Evolutionary conservation across 1,140 invertebrate species (phyloP).

Genomic region (Maniola jurtina): DNA sequence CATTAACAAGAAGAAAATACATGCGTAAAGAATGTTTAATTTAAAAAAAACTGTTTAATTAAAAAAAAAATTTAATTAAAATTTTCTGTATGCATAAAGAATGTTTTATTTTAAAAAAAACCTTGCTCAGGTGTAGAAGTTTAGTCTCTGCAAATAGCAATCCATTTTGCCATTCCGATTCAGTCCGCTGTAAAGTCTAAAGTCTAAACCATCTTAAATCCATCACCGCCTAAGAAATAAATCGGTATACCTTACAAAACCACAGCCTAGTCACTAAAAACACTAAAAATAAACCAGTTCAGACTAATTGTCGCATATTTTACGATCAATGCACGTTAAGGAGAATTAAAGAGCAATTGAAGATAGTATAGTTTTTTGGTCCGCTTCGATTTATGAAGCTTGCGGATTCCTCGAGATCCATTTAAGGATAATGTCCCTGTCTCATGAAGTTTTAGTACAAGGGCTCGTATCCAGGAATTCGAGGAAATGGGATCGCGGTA

Average conservation of each 20-base stretch:
- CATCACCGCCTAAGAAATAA: background rate
- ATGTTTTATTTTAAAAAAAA: too few relatives aligned
- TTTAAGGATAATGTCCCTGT: constrained; percentile 44
- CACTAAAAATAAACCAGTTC: constrained; percentile 17
- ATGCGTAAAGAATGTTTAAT: too few relatives aligned
- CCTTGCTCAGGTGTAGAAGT: too few relatives aligned
- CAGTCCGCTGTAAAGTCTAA: too few relatives aligned
- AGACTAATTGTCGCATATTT: constrained; percentile 66
- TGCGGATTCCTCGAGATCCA: constrained; percentile 40
- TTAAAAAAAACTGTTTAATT: too few relatives aligned
- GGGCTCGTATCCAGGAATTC: background rate
- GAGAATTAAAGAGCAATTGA: constrained; percentile 57
- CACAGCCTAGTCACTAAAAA: background rate
- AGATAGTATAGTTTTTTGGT: constrained; percentile 59
- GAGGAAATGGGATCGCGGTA: background rate
- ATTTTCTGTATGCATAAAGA: too few relatives aligned
- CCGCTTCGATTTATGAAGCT: constrained; percentile 50
- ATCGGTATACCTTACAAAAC: background rate
- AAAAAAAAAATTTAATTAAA: too few relatives aligned
- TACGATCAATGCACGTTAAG: constrained; percentile 48
- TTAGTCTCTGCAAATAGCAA: too few relatives aligned
- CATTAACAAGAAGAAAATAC: too few relatives aligned
- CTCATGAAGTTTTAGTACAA: constrained; percentile 39
- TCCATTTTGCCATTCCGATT: too few relatives aligned
- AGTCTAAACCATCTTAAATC: background rate